Percentiles rank a stretch among this genome's conserved stretches.
Conservation (phyloP, 2,888 invertebrate species). For the Lottia scabra region DNA sequence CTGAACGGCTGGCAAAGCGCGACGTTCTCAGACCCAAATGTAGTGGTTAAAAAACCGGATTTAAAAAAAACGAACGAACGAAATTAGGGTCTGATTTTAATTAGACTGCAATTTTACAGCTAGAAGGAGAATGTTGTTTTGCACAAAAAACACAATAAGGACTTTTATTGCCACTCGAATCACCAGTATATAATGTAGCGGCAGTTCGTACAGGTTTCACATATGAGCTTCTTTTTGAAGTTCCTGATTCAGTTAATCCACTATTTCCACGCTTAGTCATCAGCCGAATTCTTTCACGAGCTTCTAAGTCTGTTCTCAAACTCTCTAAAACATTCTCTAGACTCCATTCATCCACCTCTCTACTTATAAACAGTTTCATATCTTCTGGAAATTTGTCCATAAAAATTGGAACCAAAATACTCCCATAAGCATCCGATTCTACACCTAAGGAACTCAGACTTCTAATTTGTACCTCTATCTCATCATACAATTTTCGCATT, state of each 20-base stretch:
- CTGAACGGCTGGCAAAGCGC: too few relatives aligned
- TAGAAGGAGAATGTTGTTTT: not conserved
- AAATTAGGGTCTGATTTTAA: too few relatives aligned
- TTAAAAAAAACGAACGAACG: too few relatives aligned
- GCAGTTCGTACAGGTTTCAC: not conserved
- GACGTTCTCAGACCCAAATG: too few relatives aligned
- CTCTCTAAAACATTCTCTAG: not conserved
- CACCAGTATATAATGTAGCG: not conserved
- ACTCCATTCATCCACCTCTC: not conserved
- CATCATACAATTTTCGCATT: not conserved
- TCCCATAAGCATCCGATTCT: not conserved
- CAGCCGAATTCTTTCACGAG: not conserved
- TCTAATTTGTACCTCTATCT: not conserved
- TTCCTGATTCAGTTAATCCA: too few relatives aligned
- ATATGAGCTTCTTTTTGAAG: too few relatives aligned
- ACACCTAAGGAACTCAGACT: not conserved
- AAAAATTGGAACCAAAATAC: not conserved
- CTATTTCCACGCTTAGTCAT: too few relatives aligned
- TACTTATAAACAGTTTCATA: not conserved
- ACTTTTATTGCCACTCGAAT: not conserved
- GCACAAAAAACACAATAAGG: not conserved
- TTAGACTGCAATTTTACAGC: not conserved
- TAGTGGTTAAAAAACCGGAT: too few relatives aligned
- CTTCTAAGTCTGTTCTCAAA: not conserved
- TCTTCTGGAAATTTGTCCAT: not conserved